Evolutionary conservation across 2,113 vertebrate genomes (phyloP).

Genomic region (Festucalex cinctus): DNA sequence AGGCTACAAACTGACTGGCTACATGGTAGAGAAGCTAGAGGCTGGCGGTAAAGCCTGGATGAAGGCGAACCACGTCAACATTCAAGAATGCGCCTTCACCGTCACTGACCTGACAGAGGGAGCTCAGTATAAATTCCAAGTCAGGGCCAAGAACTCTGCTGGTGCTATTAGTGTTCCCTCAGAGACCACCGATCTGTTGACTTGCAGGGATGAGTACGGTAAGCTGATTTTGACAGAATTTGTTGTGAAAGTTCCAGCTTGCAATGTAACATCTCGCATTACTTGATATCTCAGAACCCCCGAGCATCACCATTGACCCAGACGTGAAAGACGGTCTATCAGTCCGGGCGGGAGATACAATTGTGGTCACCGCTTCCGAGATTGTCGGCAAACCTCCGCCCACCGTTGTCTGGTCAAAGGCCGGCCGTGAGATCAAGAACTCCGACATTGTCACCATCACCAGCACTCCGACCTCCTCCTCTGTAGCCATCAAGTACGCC

Average conservation of each 20-base stretch:
- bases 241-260: not conserved
- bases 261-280: not conserved
- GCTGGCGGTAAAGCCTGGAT: constrained; percentile 86
- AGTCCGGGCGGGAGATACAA: constrained; percentile 89
- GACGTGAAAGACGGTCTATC: constrained; percentile 90
- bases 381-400: constrained; percentile 95
- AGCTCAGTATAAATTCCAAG: constrained; percentile 90
- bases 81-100: constrained; percentile 91
- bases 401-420: constrained; percentile 89
- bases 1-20: constrained; percentile 92
- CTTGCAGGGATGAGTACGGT: constrained; percentile 98
- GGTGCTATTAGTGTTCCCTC: constrained; percentile 92
- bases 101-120: constrained; percentile 88
- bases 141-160: constrained; percentile 93
- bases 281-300: constrained; percentile 79
- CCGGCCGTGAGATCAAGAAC: constrained; percentile 89
- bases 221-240: constrained; percentile 35
- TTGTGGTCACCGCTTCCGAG: constrained; percentile 86
- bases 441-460: constrained; percentile 86
- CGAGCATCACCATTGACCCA: constrained; percentile 89
- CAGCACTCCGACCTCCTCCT: constrained; percentile 87
- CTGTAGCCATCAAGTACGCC: constrained; percentile 87
- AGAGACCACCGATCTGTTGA: constrained; percentile 84
- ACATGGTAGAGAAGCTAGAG: constrained; percentile 92
- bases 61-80: constrained; percentile 95